phyloP scores from a whole-genome alignment of 2,888 invertebrate species.

The Hemistola chrysoprasaria region DNA sequence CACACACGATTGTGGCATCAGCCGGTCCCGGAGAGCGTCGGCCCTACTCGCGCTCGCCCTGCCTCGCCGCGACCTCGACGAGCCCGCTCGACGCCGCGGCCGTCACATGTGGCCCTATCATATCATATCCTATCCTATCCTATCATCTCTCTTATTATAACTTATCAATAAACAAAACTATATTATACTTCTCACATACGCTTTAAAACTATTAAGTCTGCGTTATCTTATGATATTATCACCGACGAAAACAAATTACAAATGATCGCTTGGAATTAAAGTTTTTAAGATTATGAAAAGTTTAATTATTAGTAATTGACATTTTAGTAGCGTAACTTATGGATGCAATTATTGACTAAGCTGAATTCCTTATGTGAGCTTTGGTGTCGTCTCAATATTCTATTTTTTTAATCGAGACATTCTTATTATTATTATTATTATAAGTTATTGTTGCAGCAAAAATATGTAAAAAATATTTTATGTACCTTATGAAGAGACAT shows the following conservation, averaged over 20 bases:
- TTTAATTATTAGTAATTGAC: constrained; percentile 59
- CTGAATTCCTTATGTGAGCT: constrained; percentile 14
- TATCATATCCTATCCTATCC: constrained; percentile 26
- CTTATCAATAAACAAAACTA: constrained; percentile 60
- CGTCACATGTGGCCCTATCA: too few species aligned
- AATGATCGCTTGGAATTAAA: constrained; percentile 25
- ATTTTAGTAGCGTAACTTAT: constrained; percentile 50
- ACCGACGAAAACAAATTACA: constrained; percentile 20
- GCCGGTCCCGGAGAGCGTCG: constrained; percentile 52
- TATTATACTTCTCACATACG: constrained; percentile 74
- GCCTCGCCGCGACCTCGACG: constrained; percentile 27
- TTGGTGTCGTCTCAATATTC: not conserved
- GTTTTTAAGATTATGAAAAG: constrained; percentile 27
- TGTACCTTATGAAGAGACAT: constrained; percentile 10
- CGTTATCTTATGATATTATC: constrained; percentile 23
- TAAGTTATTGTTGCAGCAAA: not conserved
- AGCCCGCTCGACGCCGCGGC: constrained; percentile 34
- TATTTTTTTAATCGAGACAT: not conserved
- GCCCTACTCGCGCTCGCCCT: constrained; percentile 28
- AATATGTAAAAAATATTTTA: constrained; percentile 17
- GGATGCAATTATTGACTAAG: constrained; percentile 46
- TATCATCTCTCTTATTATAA: constrained; percentile 27
- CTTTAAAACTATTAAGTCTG: constrained; percentile 36
- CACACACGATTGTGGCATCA: constrained; percentile 69
- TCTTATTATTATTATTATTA: not conserved